phyloP scores from a whole-genome alignment of 2,797 vertebrate genomes.

The Clarias laeviceps region DNA sequence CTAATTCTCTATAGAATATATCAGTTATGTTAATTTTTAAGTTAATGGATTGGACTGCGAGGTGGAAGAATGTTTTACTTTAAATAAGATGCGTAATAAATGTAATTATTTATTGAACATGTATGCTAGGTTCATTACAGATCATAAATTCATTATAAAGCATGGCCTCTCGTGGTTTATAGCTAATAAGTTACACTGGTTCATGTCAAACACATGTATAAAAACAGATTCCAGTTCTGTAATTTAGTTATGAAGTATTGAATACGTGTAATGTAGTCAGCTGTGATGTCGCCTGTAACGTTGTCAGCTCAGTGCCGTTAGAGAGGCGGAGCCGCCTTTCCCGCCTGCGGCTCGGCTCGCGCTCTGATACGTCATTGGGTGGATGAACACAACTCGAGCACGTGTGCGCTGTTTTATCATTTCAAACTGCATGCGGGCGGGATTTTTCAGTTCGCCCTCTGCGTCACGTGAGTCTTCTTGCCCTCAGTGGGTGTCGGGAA shows the following conservation, averaged over 20 bases:
- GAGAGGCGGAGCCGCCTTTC: not conserved
- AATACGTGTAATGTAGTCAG: too few species aligned
- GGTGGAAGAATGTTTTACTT: not conserved
- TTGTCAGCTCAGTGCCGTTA: not conserved
- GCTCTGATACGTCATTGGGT: slow-evolving; percentile 65
- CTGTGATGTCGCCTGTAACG: not conserved
- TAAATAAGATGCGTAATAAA: too few species aligned
- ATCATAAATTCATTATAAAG: not conserved
- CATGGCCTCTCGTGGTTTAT: not conserved
- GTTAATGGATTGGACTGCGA: not conserved
- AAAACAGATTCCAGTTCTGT: not conserved
- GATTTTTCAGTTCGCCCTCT: slow-evolving; percentile 51
- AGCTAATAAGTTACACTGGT: too few species aligned
- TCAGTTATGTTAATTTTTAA: too few species aligned
- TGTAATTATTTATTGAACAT: too few species aligned
- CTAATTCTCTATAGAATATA: too few species aligned
- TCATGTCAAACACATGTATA: too few species aligned
- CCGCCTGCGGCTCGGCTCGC: not conserved
- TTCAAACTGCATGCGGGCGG: slow-evolving; percentile 77
- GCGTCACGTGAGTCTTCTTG: not conserved
- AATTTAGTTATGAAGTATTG: not conserved
- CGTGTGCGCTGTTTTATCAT: slow-evolving; percentile 67
- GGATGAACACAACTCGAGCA: slow-evolving; percentile 58
- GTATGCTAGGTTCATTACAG: too few species aligned
- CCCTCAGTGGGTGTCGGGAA: not conserved